Evolutionary conservation across 2,888 invertebrate genomes (phyloP), one percentile per base, ranked within the genome.

Genomic region (Punctoribates punctum): DNA sequence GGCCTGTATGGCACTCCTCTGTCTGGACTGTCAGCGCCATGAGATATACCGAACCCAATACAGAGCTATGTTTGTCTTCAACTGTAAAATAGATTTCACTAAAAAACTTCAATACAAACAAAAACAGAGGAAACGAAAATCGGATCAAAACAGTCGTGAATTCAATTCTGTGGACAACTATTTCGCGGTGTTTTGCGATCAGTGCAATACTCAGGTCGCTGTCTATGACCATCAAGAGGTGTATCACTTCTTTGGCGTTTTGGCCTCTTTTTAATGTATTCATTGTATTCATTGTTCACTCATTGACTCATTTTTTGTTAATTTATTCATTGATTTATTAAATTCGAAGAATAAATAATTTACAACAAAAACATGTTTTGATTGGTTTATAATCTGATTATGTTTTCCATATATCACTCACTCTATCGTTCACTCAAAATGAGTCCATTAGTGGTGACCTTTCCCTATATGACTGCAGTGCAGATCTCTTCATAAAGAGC

Each of bases 41-140:
- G 76, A 75, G 17, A 72, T 83, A 0, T 88, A 87, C 81, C 83
- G 83, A 75, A 85, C 85, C 77, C 88, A 88, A 80, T 88, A 87
- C 81, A 82, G 88, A 79, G 88, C 88, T 15, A 88, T 88, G 88
- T 88, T 88, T 83, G 88, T 88, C 1, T 83, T 83, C 80, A 87
- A 88, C 81, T 88, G 88, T 81, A 81, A 77, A n/a, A 83, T 87
- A 2, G 85, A 86, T 76, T 80, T 81, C 73, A 83, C 82, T 4
- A 81, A 84, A 79, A 79, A 77, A 5, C 78, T 84, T 15, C 78
- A 77, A 65, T 81, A 82, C 73, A 81, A 82, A 17, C 73, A 79
- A 8, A 83, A 82, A 75, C 76, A 82, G 72, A 60, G 17, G 11
- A 81, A 80, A 27, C 79, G 80, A 67, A 82, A 82, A 76, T 82